phyloP scores from a whole-genome alignment of 2,888 invertebrate genomes.

The Hydraecia micacea region DNA sequence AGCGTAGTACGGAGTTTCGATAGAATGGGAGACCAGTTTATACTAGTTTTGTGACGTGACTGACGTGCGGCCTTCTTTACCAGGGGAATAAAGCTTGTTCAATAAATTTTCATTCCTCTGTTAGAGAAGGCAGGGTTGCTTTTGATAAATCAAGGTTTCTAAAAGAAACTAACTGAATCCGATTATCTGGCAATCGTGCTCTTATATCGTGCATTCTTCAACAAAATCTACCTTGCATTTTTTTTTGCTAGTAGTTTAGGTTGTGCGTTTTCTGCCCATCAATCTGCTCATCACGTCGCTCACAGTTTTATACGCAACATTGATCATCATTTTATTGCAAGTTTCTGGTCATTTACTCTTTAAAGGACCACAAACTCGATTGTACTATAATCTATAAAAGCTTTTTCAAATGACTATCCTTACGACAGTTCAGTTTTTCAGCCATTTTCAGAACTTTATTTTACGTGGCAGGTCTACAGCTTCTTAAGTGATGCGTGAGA shows the following conservation, averaged over 20 bases:
- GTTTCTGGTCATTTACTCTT: neutral
- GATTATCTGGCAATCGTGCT: neutral
- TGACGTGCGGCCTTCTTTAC: neutral
- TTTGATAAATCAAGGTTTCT: neutral
- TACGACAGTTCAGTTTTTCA: neutral
- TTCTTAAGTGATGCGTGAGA: conserved; percentile 73
- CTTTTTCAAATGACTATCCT: neutral
- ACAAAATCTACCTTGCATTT: too few relatives aligned
- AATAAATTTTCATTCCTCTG: neutral
- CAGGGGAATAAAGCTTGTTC: too few relatives aligned
- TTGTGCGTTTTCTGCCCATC: too few relatives aligned
- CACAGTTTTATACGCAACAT: neutral
- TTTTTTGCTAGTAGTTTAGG: too few relatives aligned
- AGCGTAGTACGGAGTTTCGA: neutral
- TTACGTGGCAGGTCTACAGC: conserved; percentile 57
- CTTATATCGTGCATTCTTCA: too few relatives aligned
- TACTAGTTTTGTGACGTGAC: neutral
- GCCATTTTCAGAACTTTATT: neutral
- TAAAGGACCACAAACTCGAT: neutral
- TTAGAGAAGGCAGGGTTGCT: neutral
- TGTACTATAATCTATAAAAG: neutral
- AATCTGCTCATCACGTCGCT: too few relatives aligned
- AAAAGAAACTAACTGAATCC: neutral
- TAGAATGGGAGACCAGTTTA: neutral
- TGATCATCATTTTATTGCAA: neutral